Conservation (phyloP, 2,113 vertebrate genomes). For the Conger conger region DNA sequence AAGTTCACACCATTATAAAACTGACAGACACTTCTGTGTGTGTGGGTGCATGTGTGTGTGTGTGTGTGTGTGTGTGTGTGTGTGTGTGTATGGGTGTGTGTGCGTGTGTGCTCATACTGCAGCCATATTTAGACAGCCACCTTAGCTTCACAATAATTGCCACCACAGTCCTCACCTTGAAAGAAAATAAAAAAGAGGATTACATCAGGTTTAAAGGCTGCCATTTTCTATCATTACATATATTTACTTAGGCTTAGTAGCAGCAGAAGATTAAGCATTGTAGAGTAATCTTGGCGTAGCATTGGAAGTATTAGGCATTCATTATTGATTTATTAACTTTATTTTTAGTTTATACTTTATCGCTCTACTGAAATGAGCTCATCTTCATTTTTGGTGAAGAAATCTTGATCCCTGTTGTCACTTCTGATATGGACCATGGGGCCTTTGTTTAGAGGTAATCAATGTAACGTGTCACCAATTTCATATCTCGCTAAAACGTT, state of each 20-base stretch:
- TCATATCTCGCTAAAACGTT: background rate
- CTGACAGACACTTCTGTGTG: background rate
- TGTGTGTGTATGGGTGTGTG: too few relatives aligned
- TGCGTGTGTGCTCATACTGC: too few relatives aligned
- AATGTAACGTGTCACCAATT: background rate
- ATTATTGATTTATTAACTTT: too few relatives aligned
- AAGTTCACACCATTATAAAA: background rate
- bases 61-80: too few relatives aligned
- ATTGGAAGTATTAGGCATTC: too few relatives aligned
- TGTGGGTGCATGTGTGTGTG: too few relatives aligned
- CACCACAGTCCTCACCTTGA: background rate
- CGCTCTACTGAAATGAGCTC: too few relatives aligned
- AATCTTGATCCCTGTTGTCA: background rate
- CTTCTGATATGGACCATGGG: background rate
- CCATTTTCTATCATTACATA: background rate
- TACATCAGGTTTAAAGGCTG: background rate
- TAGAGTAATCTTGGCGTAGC: too few relatives aligned
- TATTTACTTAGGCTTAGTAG: background rate
- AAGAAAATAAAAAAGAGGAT: too few relatives aligned
- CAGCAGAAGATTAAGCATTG: too few relatives aligned
- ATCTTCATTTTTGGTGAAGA: too few relatives aligned
- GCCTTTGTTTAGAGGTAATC: background rate
- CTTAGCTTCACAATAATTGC: background rate
- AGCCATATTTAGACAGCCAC: background rate
- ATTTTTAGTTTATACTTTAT: too few relatives aligned